Base-by-base conservation (phyloP, 2,888 invertebrate species). In the Lepidonotus clava region DNA sequence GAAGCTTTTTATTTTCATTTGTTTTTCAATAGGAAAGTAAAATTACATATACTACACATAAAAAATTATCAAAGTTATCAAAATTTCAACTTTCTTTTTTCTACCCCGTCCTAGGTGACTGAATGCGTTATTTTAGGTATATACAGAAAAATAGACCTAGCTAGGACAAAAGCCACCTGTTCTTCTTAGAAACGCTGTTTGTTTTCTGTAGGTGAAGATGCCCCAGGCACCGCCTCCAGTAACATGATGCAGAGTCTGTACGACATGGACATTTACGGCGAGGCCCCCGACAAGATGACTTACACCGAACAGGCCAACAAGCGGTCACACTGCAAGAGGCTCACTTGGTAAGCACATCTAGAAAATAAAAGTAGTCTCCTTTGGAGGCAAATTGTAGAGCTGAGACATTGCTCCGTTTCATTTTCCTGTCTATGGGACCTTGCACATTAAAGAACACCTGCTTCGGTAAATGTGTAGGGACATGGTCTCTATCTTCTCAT, bases 241-340 rank as follows among this genome's bases (percentile, higher is more conserved):
- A 93, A 84, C 89, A 87, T 92, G 87, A 92, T 93, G 92, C 93
- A 93, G 90, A 93, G 93, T 89, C 92, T 92, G 89, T 94, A 93
- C 88, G 94, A 94, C 88, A 93, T 94, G 92, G 94, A 94, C 89
- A 93, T 94, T 85, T 94, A 94, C 86, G 94, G 93, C 0, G 94
- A 94, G 86, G 94, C 94, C 1, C 93, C 94, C 2, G 94, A 95
- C 86, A 97, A 97, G 89, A 97, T 97, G 96, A 97, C 97, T 2
- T 98, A 97, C 92, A 97, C 97, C 83, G 97, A 98, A 92, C 97
- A 97, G 92, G 97, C 97, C 0, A 96, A 96, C 91, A 98, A 98
- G 92, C 95, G 97, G 89, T 96, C 96, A 90, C 97, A 97, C 92
- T 98, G 97, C 92, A 96, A 96, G 92, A 95, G 97, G 88, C 95